Evolutionary conservation across 2,113 vertebrate genomes (phyloP), one percentile per base, ranked within the genome.

Genomic region (Oreochromis niloticus): DNA sequence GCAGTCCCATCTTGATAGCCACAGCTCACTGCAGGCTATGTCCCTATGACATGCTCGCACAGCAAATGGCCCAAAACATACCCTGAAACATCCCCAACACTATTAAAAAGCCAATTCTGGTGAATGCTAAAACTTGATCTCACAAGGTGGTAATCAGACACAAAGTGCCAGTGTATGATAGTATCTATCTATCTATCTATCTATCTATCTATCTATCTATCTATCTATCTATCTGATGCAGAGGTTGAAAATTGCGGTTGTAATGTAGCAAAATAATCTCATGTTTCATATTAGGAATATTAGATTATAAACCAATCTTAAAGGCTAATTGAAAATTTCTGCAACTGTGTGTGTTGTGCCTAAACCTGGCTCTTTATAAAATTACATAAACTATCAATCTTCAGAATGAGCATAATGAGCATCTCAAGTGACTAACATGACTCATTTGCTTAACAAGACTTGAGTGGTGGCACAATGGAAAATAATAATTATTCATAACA

Each of bases 1-100:
- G 92, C 92, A 91, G 87, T 75, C 78, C 93, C 92, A 92, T 92
- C 85, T 90, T 88, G 90, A 93, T 91, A 87, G 93, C 91, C 81
- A 91, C 92, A 93, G 86, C 88, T 92, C 87, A 90, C 91, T 94
- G 88, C 92, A 88, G 87, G 88, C 85, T 88, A 73, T 87, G 91
- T 93, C 87, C 84, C 86, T 91, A 75, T 90, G 87, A 91, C 90
- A 89, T 73, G 81, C 79, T 88, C 39, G 2, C 83, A n/a, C 79
- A 87, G 92, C 81, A 93, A 94, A 93, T 94, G 91, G 87, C 82
- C 93, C 89, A 86, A 88, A 88, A 93, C 89, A 73, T 68, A 75
- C 71, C 84, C 80, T 19, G 36, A 85, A 90, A 91, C 89, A 66
- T 85, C 84, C 39, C 61, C 81, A 27, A 73, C 34, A 86, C 89